Conservation (phyloP, 2,888 invertebrate species). For the Meandrusa payeni region DNA sequence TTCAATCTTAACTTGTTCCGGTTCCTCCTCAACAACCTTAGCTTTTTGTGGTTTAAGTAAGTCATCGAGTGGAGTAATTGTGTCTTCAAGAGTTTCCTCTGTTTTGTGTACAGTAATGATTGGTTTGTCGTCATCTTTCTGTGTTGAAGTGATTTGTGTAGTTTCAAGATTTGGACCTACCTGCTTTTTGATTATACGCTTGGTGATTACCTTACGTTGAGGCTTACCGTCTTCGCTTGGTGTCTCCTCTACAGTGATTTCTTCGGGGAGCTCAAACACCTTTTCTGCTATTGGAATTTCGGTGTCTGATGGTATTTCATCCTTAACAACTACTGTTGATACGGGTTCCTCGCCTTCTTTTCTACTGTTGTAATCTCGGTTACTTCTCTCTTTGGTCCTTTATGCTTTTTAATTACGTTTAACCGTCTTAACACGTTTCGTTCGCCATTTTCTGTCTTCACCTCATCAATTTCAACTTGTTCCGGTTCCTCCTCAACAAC, state of each 20-base stretch:
- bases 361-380: no score
- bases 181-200: constrained; percentile 40
- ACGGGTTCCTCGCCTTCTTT: no score
- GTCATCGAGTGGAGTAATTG: background rate
- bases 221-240: constrained; percentile 40
- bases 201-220: constrained; percentile 32
- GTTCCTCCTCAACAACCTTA: no score
- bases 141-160: constrained; percentile 25
- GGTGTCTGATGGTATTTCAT: no score
- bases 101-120: constrained; percentile 33
- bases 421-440: no score
- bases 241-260: constrained; percentile 31
- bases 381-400: no score
- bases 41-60: constrained; percentile 30
- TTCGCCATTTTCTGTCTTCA: no score
- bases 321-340: no score
- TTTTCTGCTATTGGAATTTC: no score
- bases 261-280: constrained; percentile 38
- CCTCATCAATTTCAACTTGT: no score
- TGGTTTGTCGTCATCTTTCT: constrained; percentile 53
- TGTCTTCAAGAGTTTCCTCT: constrained; percentile 14
- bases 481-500: no score
- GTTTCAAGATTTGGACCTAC: constrained; percentile 38
- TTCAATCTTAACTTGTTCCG: constrained; percentile 28
- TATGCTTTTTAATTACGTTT: no score